Evolutionary conservation across 2,888 invertebrate species (phyloP).

Genomic region (Troides helena): DNA sequence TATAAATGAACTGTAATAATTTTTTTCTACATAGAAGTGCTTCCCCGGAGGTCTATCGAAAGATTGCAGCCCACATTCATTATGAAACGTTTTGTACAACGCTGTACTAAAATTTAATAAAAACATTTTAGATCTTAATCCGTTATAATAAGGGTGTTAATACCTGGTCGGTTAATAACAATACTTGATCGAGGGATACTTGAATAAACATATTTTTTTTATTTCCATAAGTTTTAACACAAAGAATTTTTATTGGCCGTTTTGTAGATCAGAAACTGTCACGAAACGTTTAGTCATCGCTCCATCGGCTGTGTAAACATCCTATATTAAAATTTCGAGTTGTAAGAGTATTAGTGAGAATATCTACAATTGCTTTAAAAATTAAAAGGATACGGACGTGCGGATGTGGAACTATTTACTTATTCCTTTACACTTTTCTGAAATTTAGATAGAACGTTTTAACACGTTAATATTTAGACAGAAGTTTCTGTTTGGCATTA

Average conservation of each 20-base stretch:
- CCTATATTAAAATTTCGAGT: slow-evolving; percentile 39
- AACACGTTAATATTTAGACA: too few relatives aligned
- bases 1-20: not conserved
- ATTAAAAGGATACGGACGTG: not conserved
- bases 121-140: slow-evolving; percentile 37
- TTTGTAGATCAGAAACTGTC: slow-evolving; percentile 71
- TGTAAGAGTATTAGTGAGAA: slow-evolving; percentile 24
- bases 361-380: slow-evolving; percentile 9
- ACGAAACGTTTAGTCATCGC: slow-evolving; percentile 64
- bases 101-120: slow-evolving; percentile 35
- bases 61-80: slow-evolving; percentile 50
- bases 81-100: slow-evolving; percentile 48
- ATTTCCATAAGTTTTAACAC: slow-evolving; percentile 63
- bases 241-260: slow-evolving; percentile 69
- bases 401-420: not conserved
- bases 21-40: slow-evolving; percentile 24
- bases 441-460: too few relatives aligned
- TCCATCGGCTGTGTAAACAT: slow-evolving; percentile 70
- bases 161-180: slow-evolving; percentile 25
- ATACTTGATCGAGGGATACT: slow-evolving; percentile 41
- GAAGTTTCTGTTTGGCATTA: too few relatives aligned
- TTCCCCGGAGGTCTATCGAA: slow-evolving; percentile 54
- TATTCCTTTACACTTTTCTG: too few relatives aligned
- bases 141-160: slow-evolving; percentile 33
- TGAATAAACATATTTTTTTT: slow-evolving; percentile 52